Conservation (phyloP, 2,113 vertebrate genomes). For the Indicator maculatus region DNA sequence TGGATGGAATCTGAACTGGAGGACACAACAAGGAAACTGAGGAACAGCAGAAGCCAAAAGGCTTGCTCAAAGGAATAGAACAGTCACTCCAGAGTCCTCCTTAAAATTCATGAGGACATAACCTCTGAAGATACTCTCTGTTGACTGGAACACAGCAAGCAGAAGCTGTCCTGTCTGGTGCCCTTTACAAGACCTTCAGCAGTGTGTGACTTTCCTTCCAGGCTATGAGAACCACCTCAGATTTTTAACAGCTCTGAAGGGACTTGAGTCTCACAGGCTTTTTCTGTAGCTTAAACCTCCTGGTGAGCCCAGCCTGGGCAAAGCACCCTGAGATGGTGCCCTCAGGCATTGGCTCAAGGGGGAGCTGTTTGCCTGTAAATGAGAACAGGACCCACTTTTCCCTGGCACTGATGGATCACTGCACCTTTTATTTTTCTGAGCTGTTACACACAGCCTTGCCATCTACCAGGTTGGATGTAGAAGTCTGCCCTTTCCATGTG, state of each 20-base stretch:
- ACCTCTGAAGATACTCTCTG: not conserved
- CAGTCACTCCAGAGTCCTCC: not conserved
- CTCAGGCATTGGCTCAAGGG: not conserved
- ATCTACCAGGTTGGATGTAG: not conserved
- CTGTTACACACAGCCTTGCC: not conserved
- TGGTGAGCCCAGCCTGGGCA: not conserved
- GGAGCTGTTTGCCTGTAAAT: constrained; percentile 11
- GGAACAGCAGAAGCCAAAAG: not conserved
- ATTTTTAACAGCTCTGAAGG: not conserved
- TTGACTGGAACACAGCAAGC: not conserved
- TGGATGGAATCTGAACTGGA: not conserved
- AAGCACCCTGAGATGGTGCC: not conserved
- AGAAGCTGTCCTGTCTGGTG: not conserved
- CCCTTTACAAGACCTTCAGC: not conserved
- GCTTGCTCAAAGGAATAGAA: not conserved
- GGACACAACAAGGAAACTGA: not conserved
- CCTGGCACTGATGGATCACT: not conserved
- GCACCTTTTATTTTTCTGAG: not conserved
- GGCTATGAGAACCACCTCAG: not conserved
- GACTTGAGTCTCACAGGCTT: not conserved
- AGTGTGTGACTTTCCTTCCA: not conserved
- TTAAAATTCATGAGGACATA: not conserved
- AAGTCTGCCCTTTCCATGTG: rapidly evolving
- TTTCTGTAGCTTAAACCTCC: not conserved
- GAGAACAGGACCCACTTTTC: not conserved